Conservation (phyloP, 1,140 invertebrate genomes). For the Cheumatopsyche charites region DNA sequence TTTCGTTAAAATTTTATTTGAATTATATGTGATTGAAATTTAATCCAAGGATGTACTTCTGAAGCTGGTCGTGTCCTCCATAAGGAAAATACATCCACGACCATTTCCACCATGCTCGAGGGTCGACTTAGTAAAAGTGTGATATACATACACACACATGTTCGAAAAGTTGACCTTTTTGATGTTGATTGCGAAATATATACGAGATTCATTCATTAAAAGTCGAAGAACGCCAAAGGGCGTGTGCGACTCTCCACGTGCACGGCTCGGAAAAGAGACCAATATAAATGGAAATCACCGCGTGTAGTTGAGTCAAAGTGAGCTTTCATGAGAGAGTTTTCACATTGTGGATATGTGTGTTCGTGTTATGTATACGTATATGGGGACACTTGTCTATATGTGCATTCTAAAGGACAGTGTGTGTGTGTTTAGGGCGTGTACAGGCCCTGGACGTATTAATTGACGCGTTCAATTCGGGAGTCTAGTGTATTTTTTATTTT, state of each 20-base stretch:
- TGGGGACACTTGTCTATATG: not conserved
- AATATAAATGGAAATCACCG: conserved; percentile 49
- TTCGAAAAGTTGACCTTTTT: conserved; percentile 48
- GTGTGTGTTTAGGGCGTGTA: too few species aligned
- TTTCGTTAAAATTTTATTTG: too few species aligned
- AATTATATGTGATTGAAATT: too few species aligned
- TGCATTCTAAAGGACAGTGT: too few species aligned
- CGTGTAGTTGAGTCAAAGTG: conserved; percentile 48
- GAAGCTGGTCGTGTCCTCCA: too few species aligned
- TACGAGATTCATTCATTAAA: conserved; percentile 48
- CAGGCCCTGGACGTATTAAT: too few species aligned
- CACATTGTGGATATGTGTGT: conserved; percentile 21
- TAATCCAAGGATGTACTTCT: too few species aligned
- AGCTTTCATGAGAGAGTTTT: conserved; percentile 42
- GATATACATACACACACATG: not conserved
- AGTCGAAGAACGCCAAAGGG: conserved; percentile 38
- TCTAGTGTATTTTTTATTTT: too few species aligned
- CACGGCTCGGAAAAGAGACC: conserved; percentile 46
- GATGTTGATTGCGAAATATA: conserved; percentile 49
- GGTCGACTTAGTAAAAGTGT: not conserved
- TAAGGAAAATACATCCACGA: too few species aligned
- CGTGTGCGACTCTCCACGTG: conserved; percentile 28
- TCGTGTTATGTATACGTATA: conserved; percentile 2
- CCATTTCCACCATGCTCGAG: not conserved
- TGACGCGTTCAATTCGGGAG: too few species aligned